phyloP scores from a whole-genome alignment of 30 jellyfish, hydroid and myxozoan species.

The Pseudorhiza aurosa region DNA sequence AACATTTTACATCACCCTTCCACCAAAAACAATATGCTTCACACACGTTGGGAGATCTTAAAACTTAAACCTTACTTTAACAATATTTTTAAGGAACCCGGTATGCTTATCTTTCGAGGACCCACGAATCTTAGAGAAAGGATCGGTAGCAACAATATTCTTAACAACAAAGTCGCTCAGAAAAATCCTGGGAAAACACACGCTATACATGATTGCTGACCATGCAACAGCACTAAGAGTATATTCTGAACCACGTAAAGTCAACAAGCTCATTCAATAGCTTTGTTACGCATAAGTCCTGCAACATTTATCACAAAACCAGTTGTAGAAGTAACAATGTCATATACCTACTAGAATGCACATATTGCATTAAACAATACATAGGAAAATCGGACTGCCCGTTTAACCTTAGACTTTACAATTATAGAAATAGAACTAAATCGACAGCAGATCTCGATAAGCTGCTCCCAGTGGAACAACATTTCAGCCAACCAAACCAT shows the following conservation, averaged over 20 bases:
- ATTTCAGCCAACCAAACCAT: neutral
- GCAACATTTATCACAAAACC: neutral
- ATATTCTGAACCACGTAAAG: no score
- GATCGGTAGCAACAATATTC: conserved; percentile 17
- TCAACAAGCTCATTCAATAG: neutral
- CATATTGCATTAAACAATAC: conserved; percentile 1
- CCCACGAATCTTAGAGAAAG: neutral
- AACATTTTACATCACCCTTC: conserved; percentile 3
- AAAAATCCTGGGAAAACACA: no score
- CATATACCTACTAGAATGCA: neutral
- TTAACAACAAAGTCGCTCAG: neutral
- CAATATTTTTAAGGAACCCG: neutral
- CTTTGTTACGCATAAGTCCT: neutral
- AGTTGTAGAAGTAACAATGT: neutral
- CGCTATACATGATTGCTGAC: no score
- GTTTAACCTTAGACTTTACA: neutral
- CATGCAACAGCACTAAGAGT: no score
- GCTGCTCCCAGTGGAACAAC: neutral
- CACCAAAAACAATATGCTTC: neutral
- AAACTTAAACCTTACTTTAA: conserved; percentile 1
- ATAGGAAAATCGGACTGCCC: neutral
- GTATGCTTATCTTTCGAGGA: neutral
- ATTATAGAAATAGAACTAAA: neutral
- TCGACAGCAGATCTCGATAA: neutral
- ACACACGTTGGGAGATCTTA: conserved; percentile 7